Percentiles rank a stretch among this genome's conserved stretches.
phyloP scores from a whole-genome alignment of 1,140 invertebrate genomes.

The Cyclina sinensis region DNA sequence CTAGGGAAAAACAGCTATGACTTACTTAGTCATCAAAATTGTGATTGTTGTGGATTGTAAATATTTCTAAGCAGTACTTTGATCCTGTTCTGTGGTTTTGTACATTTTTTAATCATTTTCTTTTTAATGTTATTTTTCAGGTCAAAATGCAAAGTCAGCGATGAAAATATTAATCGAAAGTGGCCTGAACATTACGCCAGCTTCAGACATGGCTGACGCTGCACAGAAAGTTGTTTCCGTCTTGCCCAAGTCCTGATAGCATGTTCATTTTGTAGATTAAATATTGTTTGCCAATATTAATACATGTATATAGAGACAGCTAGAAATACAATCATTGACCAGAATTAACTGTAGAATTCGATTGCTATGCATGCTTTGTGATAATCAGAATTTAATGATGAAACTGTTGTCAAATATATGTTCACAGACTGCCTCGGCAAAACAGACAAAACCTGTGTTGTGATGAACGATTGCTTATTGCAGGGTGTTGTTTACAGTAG shows the following conservation, averaged over 20 bases:
- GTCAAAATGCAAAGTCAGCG: slow-evolving; percentile 91
- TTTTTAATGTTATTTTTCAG: slow-evolving; percentile 67
- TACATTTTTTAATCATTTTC: no score
- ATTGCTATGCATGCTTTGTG: not conserved
- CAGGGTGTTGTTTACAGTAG: no score
- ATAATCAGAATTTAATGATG: not conserved
- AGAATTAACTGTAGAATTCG: not conserved
- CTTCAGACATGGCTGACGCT: slow-evolving; percentile 96
- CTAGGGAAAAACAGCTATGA: no score
- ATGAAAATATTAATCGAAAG: slow-evolving; percentile 93
- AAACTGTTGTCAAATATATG: no score
- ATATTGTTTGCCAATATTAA: not conserved
- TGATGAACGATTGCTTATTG: no score
- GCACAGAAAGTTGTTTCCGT: slow-evolving; percentile 93
- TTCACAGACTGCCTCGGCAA: no score
- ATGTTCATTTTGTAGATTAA: not conserved
- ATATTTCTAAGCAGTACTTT: no score
- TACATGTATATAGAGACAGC: not conserved
- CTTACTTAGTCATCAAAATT: no score
- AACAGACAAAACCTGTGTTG: no score
- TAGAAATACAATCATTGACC: not conserved
- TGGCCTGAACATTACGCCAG: slow-evolving; percentile 91
- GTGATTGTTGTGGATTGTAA: no score
- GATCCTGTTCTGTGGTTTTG: no score
- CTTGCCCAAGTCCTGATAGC: slow-evolving; percentile 71